These are phyloP conservation scores for Zosterops hypoxanthus DNA, from an alignment of 2,113 vertebrate species.

Conservation along the genomic window DNA sequence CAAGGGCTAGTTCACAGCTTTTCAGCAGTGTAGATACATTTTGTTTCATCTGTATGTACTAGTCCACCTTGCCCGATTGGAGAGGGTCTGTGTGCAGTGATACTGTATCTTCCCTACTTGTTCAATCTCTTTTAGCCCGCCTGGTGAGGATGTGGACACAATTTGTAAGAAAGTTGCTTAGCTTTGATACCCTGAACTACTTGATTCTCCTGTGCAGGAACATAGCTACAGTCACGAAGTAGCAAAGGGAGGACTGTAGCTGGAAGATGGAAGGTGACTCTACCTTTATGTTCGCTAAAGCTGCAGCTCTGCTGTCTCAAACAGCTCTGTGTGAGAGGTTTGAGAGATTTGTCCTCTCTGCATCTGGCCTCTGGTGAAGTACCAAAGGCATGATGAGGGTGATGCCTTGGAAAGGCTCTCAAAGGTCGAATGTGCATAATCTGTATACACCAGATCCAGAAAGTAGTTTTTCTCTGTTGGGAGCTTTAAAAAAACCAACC, in stretches of 20 bases:
- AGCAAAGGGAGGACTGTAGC: not conserved
- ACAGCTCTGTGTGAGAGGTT: not conserved
- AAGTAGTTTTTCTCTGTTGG: not conserved
- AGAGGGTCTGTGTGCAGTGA: not conserved
- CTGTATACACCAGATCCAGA: not conserved
- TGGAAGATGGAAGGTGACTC: not conserved
- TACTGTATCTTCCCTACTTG: not conserved
- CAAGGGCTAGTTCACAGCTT: not conserved
- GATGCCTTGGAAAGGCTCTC: not conserved
- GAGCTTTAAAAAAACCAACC: not conserved
- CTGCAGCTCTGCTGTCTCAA: not conserved
- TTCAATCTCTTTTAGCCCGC: not conserved
- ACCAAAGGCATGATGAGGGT: not conserved
- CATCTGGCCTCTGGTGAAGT: not conserved
- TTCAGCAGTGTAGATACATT: not conserved
- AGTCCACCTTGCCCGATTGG: not conserved
- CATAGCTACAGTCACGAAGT: fast-evolving
- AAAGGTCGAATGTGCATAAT: not conserved
- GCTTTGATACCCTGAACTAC: not conserved
- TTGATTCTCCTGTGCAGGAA: not conserved
- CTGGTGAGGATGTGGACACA: not conserved
- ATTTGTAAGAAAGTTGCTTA: not conserved
- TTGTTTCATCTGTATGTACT: not conserved
- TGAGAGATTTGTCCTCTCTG: not conserved
- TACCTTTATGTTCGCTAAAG: not conserved